Evolutionary conservation across 53 echinoderm and acorn worm species (phyloP).

Genomic region (Crossaster papposus): DNA sequence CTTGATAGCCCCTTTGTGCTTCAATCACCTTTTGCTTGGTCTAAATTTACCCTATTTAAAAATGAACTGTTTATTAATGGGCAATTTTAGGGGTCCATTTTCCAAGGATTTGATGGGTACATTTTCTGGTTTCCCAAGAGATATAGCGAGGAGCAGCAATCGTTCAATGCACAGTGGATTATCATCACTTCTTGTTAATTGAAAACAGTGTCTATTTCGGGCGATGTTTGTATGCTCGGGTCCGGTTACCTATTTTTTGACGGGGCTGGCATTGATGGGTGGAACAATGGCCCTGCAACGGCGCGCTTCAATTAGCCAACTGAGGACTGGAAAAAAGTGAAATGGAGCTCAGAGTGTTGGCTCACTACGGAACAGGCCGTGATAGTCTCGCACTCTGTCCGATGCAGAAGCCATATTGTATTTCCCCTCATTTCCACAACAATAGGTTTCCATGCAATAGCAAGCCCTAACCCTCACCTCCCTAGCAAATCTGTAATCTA

Average conservation of each 20-base stretch:
- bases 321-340: constrained; percentile 47
- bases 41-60: background rate
- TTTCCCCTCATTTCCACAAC: constrained; percentile 44
- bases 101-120: background rate
- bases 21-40: background rate
- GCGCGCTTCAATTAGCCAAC: constrained; percentile 41
- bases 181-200: constrained; percentile 55
- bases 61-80: background rate
- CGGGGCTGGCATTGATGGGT: constrained; percentile 23
- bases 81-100: background rate
- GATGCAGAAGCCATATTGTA: constrained; percentile 14
- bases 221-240: constrained; percentile 31
- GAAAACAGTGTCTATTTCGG: constrained; percentile 62
- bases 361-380: background rate
- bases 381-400: constrained; percentile 19
- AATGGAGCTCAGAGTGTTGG: constrained; percentile 24
- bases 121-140: background rate
- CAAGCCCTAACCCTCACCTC: background rate
- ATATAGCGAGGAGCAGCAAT: background rate
- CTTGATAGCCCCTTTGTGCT: background rate
- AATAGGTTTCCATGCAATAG: constrained; percentile 29
- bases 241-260: constrained; percentile 50
- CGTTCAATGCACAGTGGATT: constrained; percentile 13
- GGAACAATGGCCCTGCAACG: constrained; percentile 21
- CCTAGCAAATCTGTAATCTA: background rate